Evolutionary conservation across 2,888 invertebrate genomes (phyloP).

Genomic region (Perizoma flavofasciatum): DNA sequence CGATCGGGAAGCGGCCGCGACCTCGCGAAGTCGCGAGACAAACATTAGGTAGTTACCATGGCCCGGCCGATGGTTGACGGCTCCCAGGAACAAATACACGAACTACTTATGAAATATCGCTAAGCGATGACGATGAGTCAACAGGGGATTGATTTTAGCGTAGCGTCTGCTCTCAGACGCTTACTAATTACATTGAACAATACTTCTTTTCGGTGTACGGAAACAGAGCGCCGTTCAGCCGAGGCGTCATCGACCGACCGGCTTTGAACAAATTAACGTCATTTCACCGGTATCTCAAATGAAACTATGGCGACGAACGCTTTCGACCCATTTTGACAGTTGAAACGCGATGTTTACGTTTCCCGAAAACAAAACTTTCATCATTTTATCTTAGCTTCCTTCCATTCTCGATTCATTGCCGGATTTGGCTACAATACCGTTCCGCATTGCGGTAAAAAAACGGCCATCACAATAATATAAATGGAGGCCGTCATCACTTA

Average conservation of each 20-base stretch:
- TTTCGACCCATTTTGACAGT: constrained; percentile 59
- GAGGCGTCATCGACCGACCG: constrained; percentile 55
- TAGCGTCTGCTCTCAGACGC: constrained; percentile 48
- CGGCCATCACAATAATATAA: constrained; percentile 82
- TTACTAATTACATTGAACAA: constrained; percentile 46
- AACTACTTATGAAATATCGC: constrained; percentile 72
- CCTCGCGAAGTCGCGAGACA: constrained; percentile 13
- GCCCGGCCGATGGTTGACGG: constrained; percentile 40
- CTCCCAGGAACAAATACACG: constrained; percentile 35
- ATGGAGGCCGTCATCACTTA: constrained; percentile 83
- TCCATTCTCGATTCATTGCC: constrained; percentile 44
- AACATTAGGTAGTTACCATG: constrained; percentile 39
- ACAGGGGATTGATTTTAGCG: constrained; percentile 77
- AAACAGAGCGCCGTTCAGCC: constrained; percentile 51
- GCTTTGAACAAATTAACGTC: constrained; percentile 62
- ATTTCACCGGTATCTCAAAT: constrained; percentile 72
- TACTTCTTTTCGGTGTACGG: constrained; percentile 52
- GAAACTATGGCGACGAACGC: constrained; percentile 74
- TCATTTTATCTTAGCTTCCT: constrained; percentile 37
- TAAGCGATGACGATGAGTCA: constrained; percentile 73
- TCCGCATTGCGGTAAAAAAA: constrained; percentile 84
- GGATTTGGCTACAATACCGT: constrained; percentile 55
- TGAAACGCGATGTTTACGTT: constrained; percentile 42
- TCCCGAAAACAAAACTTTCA: constrained; percentile 41
- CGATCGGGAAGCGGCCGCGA: constrained; percentile 1